A percentile compares a stretch with the other conserved stretches of the same genome.
phyloP scores from a whole-genome alignment of 1,140 invertebrate genomes.

The Drosophila mayri region DNA sequence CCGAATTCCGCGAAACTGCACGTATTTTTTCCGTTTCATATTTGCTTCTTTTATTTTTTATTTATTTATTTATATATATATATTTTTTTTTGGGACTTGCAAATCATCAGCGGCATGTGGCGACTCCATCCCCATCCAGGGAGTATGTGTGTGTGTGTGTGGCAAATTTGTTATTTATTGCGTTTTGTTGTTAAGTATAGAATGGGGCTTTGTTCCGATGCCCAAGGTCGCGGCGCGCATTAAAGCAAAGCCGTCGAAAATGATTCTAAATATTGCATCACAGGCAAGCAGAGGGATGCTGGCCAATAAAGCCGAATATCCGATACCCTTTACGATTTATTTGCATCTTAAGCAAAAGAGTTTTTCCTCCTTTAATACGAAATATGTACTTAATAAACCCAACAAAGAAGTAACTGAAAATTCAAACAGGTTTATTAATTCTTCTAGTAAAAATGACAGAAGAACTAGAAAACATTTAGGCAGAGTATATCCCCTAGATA shows the following conservation, averaged over 20 bases:
- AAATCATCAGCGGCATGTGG: slow-evolving; percentile 4
- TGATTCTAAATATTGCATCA: slow-evolving; percentile 77
- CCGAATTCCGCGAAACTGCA: slow-evolving; percentile 14
- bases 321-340: neutral
- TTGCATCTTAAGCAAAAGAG: no score
- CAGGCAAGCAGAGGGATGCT: slow-evolving; percentile 11
- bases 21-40: slow-evolving; percentile 23
- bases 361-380: neutral
- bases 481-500: slow-evolving; percentile 16
- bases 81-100: slow-evolving; percentile 1
- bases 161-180: slow-evolving; percentile 64
- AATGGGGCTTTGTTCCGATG: slow-evolving; percentile 69
- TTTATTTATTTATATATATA: neutral
- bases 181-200: slow-evolving; percentile 49
- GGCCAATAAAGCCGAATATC: neutral
- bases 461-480: neutral
- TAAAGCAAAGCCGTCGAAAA: slow-evolving; percentile 49
- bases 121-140: slow-evolving; percentile 5
- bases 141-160: slow-evolving; percentile 19
- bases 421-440: no score
- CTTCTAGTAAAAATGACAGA: no score
- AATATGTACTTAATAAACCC: neutral
- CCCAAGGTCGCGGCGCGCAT: slow-evolving; percentile 59
- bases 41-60: neutral
- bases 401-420: neutral